Percentiles rank a stretch among this genome's conserved stretches.
Conservation (phyloP, 1,140 invertebrate species). For the Drosophila yakuba region DNA sequence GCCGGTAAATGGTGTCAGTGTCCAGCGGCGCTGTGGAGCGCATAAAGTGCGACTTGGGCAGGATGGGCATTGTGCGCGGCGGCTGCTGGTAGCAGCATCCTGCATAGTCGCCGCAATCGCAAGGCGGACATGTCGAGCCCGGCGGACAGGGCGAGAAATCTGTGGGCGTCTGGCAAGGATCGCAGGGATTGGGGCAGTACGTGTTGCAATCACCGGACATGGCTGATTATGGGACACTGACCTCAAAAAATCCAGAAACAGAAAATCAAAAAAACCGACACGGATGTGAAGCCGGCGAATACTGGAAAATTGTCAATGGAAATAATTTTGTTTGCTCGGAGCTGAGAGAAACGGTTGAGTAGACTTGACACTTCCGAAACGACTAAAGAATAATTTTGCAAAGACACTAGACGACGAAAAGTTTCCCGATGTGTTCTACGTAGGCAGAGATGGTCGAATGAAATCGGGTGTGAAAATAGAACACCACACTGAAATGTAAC, state of each 20-base stretch:
- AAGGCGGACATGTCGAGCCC: conserved; percentile 54
- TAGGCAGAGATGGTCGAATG: conserved; percentile 15
- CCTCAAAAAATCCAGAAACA: background rate
- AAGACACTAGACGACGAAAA: conserved; percentile 59
- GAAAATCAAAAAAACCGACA: background rate
- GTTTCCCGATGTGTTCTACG: conserved; percentile 50
- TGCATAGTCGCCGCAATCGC: conserved; percentile 74
- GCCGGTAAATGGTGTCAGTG: conserved; percentile 86
- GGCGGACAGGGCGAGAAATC: conserved; percentile 66
- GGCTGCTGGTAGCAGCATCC: conserved; percentile 87
- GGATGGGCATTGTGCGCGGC: conserved; percentile 85
- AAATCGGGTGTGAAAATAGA: background rate
- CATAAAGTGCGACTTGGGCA: conserved; percentile 85
- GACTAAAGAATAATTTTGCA: conserved; percentile 60
- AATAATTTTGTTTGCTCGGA: conserved; percentile 70
- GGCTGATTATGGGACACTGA: background rate
- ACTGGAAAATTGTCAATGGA: conserved; percentile 44
- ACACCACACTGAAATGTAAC: conserved; percentile 1
- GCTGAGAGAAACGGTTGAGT: conserved; percentile 35
- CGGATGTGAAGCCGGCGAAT: conserved; percentile 9
- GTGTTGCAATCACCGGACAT: conserved; percentile 61
- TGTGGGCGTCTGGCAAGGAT: conserved; percentile 61
- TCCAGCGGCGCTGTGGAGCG: conserved; percentile 86
- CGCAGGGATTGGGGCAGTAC: conserved; percentile 33
- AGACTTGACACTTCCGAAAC: conserved; percentile 60